Percentiles rank a stretch among this genome's conserved stretches.
phyloP scores from a whole-genome alignment of 2,113 vertebrate genomes.

The Apodemus sylvaticus region DNA sequence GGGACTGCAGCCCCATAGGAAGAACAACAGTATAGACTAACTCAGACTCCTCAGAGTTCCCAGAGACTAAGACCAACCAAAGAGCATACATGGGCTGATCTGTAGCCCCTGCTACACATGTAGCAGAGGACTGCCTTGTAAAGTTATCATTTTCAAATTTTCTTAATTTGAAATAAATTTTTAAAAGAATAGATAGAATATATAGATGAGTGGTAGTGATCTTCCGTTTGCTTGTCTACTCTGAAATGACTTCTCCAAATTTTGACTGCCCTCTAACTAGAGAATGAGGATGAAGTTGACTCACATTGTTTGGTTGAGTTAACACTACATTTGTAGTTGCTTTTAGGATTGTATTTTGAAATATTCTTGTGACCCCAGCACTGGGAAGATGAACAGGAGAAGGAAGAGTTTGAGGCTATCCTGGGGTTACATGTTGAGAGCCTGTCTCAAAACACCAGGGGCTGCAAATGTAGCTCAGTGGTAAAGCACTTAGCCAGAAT shows the following conservation, averaged over 20 bases:
- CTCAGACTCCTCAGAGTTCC: no score
- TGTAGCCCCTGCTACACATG: no score
- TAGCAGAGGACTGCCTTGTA: no score
- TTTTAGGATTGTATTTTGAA: conserved; percentile 31
- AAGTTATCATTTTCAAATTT: conserved; percentile 20
- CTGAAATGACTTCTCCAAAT: conserved; percentile 14
- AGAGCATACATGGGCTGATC: no score
- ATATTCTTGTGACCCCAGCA: not conserved
- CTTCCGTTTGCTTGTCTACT: not conserved
- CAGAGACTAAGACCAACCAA: no score
- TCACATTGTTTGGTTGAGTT: not conserved
- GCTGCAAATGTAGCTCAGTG: not conserved
- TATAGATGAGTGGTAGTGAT: not conserved
- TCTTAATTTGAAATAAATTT: conserved; percentile 2
- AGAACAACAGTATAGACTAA: no score
- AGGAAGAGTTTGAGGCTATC: not conserved
- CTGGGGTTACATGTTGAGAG: not conserved
- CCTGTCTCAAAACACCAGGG: not conserved
- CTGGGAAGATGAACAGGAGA: not conserved
- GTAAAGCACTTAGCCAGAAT: not conserved
- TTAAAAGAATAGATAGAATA: not conserved
- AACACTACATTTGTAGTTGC: not conserved
- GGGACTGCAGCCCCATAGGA: no score
- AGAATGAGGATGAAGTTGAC: not conserved
- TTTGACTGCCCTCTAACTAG: not conserved